A percentile compares a stretch with the other conserved stretches of the same genome.
These are phyloP conservation scores for Lithobates pipiens DNA, from an alignment of 2,797 vertebrate genomes.

Conservation along the genomic window DNA sequence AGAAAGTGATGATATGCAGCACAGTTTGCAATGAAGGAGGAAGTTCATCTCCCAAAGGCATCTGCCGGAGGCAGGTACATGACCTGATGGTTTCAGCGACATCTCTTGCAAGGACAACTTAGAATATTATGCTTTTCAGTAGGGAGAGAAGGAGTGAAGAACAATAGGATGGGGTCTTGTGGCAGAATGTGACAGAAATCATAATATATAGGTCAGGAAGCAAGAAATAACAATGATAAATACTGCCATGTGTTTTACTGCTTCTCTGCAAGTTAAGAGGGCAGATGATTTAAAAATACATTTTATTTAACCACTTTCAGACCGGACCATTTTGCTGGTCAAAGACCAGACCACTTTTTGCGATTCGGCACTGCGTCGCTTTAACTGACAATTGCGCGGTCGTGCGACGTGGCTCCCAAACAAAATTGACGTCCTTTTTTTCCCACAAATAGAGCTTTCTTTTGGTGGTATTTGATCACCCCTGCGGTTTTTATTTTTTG, in stretches of 20 bases:
- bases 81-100: constrained; percentile 25
- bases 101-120: constrained; percentile 20
- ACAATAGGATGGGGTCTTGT: not conserved
- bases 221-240: not conserved
- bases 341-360: no score
- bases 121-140: constrained; percentile 1
- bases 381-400: no score
- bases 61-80: constrained; percentile 15
- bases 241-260: not conserved
- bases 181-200: constrained; percentile 16
- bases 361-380: no score
- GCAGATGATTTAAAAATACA: not conserved
- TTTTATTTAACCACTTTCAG: no score
- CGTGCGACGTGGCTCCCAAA: no score
- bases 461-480: no score
- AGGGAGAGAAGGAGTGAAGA: constrained; percentile 1
- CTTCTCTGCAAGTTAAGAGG: not conserved
- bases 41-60: constrained; percentile 31
- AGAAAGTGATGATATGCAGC: not conserved
- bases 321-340: no score
- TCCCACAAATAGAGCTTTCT: no score
- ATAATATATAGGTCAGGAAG: constrained; percentile 7
- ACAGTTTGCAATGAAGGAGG: constrained; percentile 1
- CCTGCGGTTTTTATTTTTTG: no score
- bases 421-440: no score